Evolutionary conservation across 2,113 vertebrate genomes (phyloP).

Genomic region (Neolamprologus sp.): DNA sequence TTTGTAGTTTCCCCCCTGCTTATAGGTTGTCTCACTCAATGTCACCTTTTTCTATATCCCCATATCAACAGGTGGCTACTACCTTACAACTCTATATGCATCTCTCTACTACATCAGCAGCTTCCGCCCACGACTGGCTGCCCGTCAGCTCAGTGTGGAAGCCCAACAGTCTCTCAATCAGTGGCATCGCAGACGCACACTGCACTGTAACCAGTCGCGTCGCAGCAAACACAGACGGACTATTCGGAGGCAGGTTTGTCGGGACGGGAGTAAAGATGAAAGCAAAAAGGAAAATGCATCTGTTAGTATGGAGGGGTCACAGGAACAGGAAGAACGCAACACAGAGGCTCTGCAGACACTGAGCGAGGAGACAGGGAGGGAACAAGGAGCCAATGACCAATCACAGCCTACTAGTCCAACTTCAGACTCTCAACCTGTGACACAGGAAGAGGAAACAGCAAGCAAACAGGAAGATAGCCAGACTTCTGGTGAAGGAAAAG

Average conservation of each 20-base stretch:
- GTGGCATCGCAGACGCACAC: constrained; percentile 82
- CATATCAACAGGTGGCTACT: constrained; percentile 77
- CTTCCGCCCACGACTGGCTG: constrained; percentile 65
- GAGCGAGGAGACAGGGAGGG: constrained; percentile 3
- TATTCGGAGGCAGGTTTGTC: constrained; percentile 29
- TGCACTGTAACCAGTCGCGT: constrained; percentile 68
- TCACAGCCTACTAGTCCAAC: background rate
- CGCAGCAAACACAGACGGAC: constrained; percentile 42
- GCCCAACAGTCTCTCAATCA: constrained; percentile 79
- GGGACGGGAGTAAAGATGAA: background rate
- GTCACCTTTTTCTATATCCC: background rate
- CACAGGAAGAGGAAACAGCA: background rate
- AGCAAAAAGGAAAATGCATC: background rate
- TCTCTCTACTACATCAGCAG: constrained; percentile 84
- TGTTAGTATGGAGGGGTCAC: background rate
- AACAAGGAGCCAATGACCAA: background rate
- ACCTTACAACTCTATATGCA: constrained; percentile 86
- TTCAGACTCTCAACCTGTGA: background rate
- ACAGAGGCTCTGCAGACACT: background rate
- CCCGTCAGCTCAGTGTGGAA: constrained; percentile 77
- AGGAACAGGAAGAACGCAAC: background rate
- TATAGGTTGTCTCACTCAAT: background rate
- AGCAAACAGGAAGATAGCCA: background rate
- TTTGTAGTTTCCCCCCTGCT: background rate
- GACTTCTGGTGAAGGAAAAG: background rate